Base-by-base conservation (phyloP, 2,113 vertebrate species). In the Amblyopsis rosae region DNA sequence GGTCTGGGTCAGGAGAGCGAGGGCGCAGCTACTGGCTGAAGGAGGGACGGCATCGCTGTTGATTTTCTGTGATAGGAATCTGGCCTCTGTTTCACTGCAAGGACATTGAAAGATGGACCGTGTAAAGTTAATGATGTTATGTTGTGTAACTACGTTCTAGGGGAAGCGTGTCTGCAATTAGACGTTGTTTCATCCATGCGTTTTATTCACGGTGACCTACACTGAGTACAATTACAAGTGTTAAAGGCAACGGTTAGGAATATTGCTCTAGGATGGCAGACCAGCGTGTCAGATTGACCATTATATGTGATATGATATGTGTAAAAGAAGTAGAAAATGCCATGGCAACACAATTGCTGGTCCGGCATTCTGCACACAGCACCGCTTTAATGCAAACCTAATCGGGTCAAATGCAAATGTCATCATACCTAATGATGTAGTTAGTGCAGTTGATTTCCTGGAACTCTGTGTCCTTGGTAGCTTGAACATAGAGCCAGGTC, bases 341-440 rank as follows among this genome's bases (percentile, higher is more conserved):
- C 35, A 41, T 8, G 5, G 35, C 0, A 41, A 8, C 35, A 26
- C 26, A 41, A 41, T 41, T 41, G 35, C 4, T 41, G 35, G 4
- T 41, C 35, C 0, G 35, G 6, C 6, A 41, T 41, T 41, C 35
- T 41, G 35, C 35, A 41, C 35, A 41, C 13, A 16, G 12, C 45
- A 12, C 1, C 2, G 3, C 16, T n/a, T 17, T 16, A 16, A 56
- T 9, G n/a, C 41, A 47, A 4, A n/a, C 33, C 8, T 35, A 45
- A 7, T 45, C 11, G 33, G 12, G 49, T 75, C 2, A 19, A 41
- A 41, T 41, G 26, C 8, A 32, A 41, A 11, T 11, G 46, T 66
- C 32, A 13, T 71, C 66, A 13, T 83, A 94, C 94, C 93, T 89
- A 84, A 94, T 87, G 62, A 91, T 71, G 76, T 86, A 78, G 84